phyloP scores from a whole-genome alignment of 2,888 invertebrate genomes.

The Plemyria rubiginata region DNA sequence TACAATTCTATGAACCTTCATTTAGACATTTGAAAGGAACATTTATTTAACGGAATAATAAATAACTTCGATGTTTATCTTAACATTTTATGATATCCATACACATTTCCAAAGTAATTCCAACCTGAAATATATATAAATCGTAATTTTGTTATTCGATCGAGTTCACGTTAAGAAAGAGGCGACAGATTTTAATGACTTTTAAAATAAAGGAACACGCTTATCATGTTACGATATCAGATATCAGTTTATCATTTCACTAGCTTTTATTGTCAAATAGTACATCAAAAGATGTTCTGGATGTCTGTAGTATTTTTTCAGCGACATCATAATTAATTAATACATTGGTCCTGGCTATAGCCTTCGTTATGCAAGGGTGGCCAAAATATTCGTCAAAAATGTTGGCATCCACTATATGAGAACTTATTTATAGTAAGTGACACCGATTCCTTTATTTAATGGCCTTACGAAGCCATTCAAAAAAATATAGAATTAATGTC shows the following conservation, averaged over 20 bases:
- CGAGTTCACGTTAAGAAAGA: slow-evolving; percentile 63
- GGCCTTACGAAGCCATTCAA: too few species aligned
- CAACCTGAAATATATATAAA: slow-evolving; percentile 43
- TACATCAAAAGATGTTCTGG: too few species aligned
- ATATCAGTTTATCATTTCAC: slow-evolving; percentile 6
- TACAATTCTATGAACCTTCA: slow-evolving; percentile 13
- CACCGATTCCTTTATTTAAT: too few species aligned
- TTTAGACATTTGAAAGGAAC: slow-evolving; percentile 26
- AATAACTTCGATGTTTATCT: neutral
- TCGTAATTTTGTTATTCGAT: slow-evolving; percentile 45
- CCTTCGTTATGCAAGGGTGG: too few species aligned
- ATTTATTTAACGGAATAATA: neutral
- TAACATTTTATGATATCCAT: slow-evolving; percentile 5
- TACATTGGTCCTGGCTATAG: too few species aligned
- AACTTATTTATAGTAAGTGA: too few species aligned
- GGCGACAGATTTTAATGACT: slow-evolving; percentile 58
- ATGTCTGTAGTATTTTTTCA: too few species aligned
- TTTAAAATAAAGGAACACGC: slow-evolving; percentile 56
- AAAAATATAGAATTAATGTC: too few species aligned
- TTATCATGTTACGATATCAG: slow-evolving; percentile 44
- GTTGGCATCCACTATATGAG: too few species aligned
- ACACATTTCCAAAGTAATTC: slow-evolving; percentile 3
- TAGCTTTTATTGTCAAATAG: neutral
- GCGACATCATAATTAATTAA: too few species aligned
- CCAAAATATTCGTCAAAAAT: too few species aligned